Evolutionary conservation across 2,888 invertebrate genomes (phyloP).

Genomic region (Ypsolopha scabrella): DNA sequence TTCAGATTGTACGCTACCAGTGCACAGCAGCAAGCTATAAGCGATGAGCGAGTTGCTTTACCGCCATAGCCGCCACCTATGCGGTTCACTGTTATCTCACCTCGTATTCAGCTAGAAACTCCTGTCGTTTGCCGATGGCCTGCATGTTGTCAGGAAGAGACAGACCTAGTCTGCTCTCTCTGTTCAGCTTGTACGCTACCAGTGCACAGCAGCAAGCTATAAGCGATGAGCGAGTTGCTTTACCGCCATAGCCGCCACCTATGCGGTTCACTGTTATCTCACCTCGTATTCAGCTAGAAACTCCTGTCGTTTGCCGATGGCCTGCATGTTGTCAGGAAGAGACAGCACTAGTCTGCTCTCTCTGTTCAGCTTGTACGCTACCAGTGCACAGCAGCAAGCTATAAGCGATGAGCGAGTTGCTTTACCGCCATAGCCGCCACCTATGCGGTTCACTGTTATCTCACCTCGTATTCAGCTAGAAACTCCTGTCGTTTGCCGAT

Average conservation of each 20-base stretch:
- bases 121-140: constrained; percentile 66
- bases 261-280: constrained; percentile 71
- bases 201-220: constrained; percentile 76
- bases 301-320: constrained; percentile 67
- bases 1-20: constrained; percentile 73
- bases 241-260: constrained; percentile 87
- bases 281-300: constrained; percentile 68
- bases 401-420: constrained; percentile 71
- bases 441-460: constrained; percentile 75
- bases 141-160: constrained; percentile 76
- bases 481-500: constrained; percentile 68
- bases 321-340: constrained; percentile 74
- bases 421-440: constrained; percentile 87
- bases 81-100: constrained; percentile 69
- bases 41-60: constrained; percentile 76
- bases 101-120: constrained; percentile 66
- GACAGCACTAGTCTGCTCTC: constrained; percentile 75
- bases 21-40: constrained; percentile 74
- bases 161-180: constrained; percentile 75
- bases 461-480: constrained; percentile 64
- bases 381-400: constrained; percentile 77
- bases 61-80: constrained; percentile 87
- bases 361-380: constrained; percentile 67
- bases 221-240: constrained; percentile 74
- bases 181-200: constrained; percentile 70